These are phyloP conservation scores for Anguilla anguilla DNA, from an alignment of 2,797 vertebrate species.

Conservation along the genomic window DNA sequence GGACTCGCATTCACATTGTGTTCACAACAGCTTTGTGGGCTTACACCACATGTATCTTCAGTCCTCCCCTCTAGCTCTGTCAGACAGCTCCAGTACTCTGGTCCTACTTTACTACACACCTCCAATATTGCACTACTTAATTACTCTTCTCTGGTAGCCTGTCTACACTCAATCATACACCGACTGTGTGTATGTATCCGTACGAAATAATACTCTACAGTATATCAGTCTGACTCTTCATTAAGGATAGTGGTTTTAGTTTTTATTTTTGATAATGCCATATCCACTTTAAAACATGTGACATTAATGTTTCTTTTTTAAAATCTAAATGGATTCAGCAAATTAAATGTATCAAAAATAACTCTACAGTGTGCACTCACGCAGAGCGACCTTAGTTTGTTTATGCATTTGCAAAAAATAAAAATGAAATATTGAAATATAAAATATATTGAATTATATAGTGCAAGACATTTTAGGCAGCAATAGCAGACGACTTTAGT, in stretches of 20 bases:
- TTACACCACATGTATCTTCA: not conserved
- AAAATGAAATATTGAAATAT: not conserved
- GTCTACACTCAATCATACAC: not conserved
- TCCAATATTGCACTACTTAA: not conserved
- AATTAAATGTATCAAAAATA: not conserved
- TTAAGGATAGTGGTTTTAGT: not conserved
- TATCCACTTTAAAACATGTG: not conserved
- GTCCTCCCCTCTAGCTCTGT: not conserved
- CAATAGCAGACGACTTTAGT: not conserved
- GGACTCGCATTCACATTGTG: not conserved
- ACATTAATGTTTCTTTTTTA: too few species aligned
- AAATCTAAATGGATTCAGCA: not conserved
- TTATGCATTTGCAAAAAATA: not conserved
- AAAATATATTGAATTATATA: not conserved
- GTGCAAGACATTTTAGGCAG: not conserved
- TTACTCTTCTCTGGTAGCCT: not conserved
- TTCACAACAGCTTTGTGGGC: not conserved
- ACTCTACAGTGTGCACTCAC: not conserved
- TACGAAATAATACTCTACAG: not conserved
- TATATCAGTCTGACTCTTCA: not conserved
- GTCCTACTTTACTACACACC: not conserved
- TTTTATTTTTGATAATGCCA: not conserved
- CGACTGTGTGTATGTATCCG: not conserved
- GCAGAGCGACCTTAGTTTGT: not conserved
- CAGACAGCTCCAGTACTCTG: not conserved